phyloP scores from a whole-genome alignment of 2,113 vertebrate species.

The Ochotona curzoniae region DNA sequence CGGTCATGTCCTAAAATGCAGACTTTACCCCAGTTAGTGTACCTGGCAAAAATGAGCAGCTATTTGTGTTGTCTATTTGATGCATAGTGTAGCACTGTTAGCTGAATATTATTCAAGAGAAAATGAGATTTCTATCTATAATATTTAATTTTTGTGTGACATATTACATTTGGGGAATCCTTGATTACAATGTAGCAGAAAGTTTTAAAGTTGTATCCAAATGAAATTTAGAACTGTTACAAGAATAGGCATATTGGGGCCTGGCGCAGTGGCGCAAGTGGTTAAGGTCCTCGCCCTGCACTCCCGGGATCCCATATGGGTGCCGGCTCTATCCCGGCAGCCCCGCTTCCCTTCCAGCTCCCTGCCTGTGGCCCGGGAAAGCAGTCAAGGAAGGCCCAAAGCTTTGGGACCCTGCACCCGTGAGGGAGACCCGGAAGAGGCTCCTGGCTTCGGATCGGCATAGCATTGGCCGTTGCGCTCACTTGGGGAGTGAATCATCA shows the following conservation, averaged over 20 bases:
- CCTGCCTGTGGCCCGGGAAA: too few relatives aligned
- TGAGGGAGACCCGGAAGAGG: too few relatives aligned
- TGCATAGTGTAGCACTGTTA: neutral
- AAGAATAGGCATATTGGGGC: neutral
- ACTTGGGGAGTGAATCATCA: too few relatives aligned
- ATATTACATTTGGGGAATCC: neutral
- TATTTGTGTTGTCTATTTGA: neutral
- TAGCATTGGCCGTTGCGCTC: too few relatives aligned
- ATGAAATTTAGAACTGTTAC: neutral
- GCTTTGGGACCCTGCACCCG: too few relatives aligned
- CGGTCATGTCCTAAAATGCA: neutral
- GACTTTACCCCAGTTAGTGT: neutral
- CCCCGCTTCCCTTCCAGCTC: too few relatives aligned
- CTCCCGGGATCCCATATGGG: too few relatives aligned
- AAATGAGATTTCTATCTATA: neutral
- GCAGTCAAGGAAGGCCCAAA: too few relatives aligned
- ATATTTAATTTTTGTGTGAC: constrained; percentile 4
- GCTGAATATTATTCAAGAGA: neutral
- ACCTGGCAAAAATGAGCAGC: neutral
- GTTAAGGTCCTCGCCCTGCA: too few relatives aligned
- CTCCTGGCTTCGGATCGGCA: too few relatives aligned
- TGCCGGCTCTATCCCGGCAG: too few relatives aligned
- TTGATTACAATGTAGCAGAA: neutral
- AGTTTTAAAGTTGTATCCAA: neutral
- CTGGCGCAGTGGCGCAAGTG: too few relatives aligned